Evolutionary conservation across 2,888 invertebrate species (phyloP).

Genomic region (Tetramorium bicarinatum): DNA sequence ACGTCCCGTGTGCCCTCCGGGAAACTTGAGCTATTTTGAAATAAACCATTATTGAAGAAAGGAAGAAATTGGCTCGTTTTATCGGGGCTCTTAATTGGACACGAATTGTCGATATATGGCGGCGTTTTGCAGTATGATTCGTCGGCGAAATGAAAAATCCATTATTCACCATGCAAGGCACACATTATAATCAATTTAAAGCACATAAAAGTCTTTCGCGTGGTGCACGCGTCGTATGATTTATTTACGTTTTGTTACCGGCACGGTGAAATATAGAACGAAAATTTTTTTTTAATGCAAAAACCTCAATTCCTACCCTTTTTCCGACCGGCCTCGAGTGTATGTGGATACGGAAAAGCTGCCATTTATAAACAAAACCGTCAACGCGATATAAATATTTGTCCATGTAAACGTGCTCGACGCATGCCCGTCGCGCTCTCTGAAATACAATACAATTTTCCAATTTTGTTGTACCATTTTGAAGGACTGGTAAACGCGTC

Average conservation of each 20-base stretch:
- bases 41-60: constrained; percentile 17
- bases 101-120: background rate
- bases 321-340: constrained; percentile 8
- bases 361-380: constrained; percentile 56
- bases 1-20: background rate
- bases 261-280: constrained; percentile 30
- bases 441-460: constrained; percentile 58
- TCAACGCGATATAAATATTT: constrained; percentile 54
- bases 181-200: constrained; percentile 49
- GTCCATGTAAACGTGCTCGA: constrained; percentile 46
- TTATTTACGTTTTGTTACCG: constrained; percentile 45
- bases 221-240: constrained; percentile 30
- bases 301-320: constrained; percentile 43
- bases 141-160: constrained; percentile 43
- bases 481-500: constrained; percentile 35
- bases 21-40: constrained; percentile 12
- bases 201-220: constrained; percentile 37
- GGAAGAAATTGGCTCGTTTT: constrained; percentile 20
- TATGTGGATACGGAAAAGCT: constrained; percentile 35
- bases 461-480: constrained; percentile 53
- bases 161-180: constrained; percentile 23
- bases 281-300: constrained; percentile 8
- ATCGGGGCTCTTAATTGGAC: constrained; percentile 4
- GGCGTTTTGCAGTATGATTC: constrained; percentile 17
- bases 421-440: constrained; percentile 32